Evolutionary conservation across 2,797 vertebrate genomes (phyloP).

Genomic region (Sebastes flavidus): DNA sequence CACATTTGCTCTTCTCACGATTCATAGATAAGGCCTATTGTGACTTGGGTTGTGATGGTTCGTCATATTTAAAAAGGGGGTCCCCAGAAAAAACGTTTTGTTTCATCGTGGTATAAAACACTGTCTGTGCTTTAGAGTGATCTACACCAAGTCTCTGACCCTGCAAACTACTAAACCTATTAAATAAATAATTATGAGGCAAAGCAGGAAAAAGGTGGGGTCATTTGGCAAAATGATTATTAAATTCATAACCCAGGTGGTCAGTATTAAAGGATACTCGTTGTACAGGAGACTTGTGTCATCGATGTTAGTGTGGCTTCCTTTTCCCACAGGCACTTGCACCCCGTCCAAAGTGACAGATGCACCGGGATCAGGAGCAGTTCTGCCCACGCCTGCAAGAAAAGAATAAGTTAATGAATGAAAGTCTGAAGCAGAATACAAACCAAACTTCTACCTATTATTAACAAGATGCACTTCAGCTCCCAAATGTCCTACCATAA

Average conservation of each 20-base stretch:
- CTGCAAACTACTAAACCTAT: not conserved
- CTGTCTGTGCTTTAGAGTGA: not conserved
- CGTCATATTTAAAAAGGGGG: too few relatives aligned
- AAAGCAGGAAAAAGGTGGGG: not conserved
- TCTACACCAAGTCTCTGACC: not conserved
- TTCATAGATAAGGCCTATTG: too few relatives aligned
- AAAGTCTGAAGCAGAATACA: not conserved
- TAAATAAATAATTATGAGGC: not conserved
- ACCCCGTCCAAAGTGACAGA: conserved; percentile 88
- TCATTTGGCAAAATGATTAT: not conserved
- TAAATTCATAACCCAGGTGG: not conserved
- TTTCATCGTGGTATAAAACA: not conserved
- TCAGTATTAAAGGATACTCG: conserved; percentile 92
- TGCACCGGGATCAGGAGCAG: conserved; percentile 90
- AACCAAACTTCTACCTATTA: not conserved
- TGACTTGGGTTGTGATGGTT: too few relatives aligned
- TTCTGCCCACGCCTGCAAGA: conserved; percentile 92
- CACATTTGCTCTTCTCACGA: too few relatives aligned
- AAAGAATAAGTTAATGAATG: not conserved
- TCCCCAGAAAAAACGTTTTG: too few relatives aligned
- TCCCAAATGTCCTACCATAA: not conserved
- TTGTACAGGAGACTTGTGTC: conserved; percentile 98
- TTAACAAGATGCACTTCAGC: not conserved
- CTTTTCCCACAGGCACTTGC: conserved; percentile 94
- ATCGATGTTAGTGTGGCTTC: conserved; percentile 88